Evolutionary conservation across 1,140 invertebrate genomes (phyloP).

Genomic region (Diorhabda sublineata): DNA sequence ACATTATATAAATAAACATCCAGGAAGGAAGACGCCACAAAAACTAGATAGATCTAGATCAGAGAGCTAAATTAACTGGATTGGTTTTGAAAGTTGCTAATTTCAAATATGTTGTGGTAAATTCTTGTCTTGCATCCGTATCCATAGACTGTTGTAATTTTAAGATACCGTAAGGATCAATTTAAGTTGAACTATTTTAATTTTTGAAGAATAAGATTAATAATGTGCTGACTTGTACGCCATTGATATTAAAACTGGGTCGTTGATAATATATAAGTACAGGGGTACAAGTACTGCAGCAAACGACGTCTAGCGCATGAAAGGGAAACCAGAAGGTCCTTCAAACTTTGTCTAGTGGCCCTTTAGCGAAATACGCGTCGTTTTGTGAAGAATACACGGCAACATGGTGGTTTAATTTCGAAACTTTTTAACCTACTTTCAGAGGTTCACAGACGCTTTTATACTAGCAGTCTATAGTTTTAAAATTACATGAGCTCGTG

Average conservation of each 20-base stretch:
- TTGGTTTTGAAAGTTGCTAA: too few relatives aligned
- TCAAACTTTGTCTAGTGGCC: constrained; percentile 1
- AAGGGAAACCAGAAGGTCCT: constrained; percentile 1
- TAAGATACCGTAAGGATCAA: too few relatives aligned
- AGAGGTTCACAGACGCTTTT: not conserved
- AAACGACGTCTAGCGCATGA: not conserved
- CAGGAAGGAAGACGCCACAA: too few relatives aligned
- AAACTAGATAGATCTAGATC: too few relatives aligned
- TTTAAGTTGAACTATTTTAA: too few relatives aligned
- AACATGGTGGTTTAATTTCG: not conserved
- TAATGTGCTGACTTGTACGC: not conserved
- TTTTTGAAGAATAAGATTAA: too few relatives aligned
- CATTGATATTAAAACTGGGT: not conserved
- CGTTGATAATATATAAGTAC: not conserved
- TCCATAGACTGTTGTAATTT: too few relatives aligned
- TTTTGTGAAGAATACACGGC: not conserved
- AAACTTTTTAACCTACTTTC: constrained; percentile 3
- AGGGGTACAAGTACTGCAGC: not conserved
- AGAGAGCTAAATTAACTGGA: too few relatives aligned
- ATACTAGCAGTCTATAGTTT: not conserved
- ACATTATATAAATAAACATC: too few relatives aligned
- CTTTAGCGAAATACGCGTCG: constrained; percentile 1
- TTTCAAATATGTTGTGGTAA: too few relatives aligned
- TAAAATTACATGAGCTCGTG: not conserved
- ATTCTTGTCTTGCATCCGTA: too few relatives aligned